These are phyloP conservation scores for Pachycephala philippinensis DNA, from an alignment of 2,113 vertebrate genomes.

Conservation along the genomic window DNA sequence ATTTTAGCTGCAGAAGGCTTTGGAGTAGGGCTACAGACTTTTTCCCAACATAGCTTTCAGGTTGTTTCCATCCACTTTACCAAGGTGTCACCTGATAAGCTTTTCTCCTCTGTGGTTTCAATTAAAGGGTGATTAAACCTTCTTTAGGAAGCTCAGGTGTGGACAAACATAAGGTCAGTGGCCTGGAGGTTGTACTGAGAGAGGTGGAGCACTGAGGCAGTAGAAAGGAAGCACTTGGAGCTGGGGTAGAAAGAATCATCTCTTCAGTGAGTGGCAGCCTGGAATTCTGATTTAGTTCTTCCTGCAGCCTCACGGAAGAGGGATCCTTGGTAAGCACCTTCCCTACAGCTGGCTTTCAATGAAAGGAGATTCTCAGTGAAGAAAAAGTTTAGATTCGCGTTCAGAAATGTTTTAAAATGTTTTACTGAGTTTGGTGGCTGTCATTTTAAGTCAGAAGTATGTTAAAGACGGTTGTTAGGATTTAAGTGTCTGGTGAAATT, in stretches of 20 bases:
- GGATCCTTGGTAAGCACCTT: neutral
- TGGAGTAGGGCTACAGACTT: neutral
- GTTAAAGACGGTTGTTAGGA: neutral
- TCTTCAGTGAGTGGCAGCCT: neutral
- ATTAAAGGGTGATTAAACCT: neutral
- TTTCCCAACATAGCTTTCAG: neutral
- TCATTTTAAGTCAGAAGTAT: neutral
- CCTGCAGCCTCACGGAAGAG: accelerated
- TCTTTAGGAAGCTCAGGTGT: neutral
- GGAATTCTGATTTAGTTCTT: neutral
- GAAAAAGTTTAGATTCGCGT: neutral
- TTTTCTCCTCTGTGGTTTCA: neutral
- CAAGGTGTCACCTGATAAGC: neutral
- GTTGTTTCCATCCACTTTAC: neutral
- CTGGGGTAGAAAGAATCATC: neutral
- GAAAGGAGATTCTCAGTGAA: neutral
- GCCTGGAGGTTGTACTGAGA: neutral
- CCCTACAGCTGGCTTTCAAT: neutral
- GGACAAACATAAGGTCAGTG: neutral
- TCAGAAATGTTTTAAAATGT: neutral
- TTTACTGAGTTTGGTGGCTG: neutral
- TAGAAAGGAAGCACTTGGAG: neutral
- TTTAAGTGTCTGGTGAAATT: neutral
- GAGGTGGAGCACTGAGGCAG: neutral
- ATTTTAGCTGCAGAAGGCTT: neutral